Evolutionary conservation across 2,113 vertebrate species (phyloP).

Genomic region (Rousettus leschenaultii): DNA sequence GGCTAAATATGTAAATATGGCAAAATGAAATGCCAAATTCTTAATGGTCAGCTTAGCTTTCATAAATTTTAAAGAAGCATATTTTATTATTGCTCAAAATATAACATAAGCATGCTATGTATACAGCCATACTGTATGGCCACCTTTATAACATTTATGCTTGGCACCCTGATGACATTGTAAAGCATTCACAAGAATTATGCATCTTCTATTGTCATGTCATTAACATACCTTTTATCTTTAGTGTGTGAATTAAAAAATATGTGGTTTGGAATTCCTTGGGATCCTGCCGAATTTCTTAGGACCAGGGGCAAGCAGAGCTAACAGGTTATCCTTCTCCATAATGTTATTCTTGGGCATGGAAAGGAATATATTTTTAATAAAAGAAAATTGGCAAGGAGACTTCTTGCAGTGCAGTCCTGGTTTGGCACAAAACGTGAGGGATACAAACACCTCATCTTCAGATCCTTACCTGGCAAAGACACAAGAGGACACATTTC

Average conservation of each 20-base stretch:
- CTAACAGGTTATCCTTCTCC: slow-evolving; percentile 58
- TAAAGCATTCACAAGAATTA: neutral
- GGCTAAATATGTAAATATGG: slow-evolving; percentile 6
- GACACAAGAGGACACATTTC: neutral
- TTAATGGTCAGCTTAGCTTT: slow-evolving; percentile 28
- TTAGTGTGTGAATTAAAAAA: slow-evolving; percentile 35
- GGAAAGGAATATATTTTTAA: slow-evolving; percentile 63
- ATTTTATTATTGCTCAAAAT: slow-evolving; percentile 26
- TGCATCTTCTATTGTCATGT: neutral
- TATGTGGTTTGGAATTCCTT: slow-evolving; percentile 42
- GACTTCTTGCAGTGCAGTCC: slow-evolving; percentile 19
- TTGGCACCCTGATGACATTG: neutral
- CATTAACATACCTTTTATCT: neutral
- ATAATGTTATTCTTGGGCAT: slow-evolving; percentile 68
- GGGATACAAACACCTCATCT: slow-evolving; percentile 48
- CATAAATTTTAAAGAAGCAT: neutral
- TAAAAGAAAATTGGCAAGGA: slow-evolving; percentile 64
- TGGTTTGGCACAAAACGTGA: slow-evolving; percentile 59
- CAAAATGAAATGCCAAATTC: slow-evolving; percentile 25
- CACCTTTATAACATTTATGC: neutral
- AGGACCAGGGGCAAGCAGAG: slow-evolving; percentile 38
- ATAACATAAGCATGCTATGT: neutral
- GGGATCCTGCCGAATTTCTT: slow-evolving; percentile 55
- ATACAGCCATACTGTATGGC: neutral
- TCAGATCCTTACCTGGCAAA: slow-evolving; percentile 42